These are phyloP conservation scores for Sinohyriopsis cumingii DNA, from an alignment of 2,888 invertebrate genomes.

Conservation along the genomic window DNA sequence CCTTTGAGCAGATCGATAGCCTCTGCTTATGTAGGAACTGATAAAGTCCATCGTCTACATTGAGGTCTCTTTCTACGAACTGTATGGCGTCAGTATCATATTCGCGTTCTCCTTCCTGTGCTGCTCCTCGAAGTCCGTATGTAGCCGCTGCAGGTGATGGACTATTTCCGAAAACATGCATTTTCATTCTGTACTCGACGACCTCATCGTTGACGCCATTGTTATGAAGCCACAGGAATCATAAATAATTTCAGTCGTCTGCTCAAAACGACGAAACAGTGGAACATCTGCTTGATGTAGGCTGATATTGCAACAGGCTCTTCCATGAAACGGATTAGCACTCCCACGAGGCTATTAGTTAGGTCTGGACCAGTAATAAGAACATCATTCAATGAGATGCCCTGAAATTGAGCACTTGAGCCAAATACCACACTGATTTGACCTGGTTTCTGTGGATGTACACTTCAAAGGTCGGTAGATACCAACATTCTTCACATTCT, in stretches of 20 bases:
- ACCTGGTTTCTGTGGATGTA: slow-evolving; percentile 8
- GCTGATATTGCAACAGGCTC: slow-evolving; percentile 2
- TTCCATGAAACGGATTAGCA: not conserved
- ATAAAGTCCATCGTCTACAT: slow-evolving; percentile 6
- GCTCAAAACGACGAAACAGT: not conserved
- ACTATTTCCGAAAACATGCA: slow-evolving; percentile 24
- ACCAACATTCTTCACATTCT: slow-evolving; percentile 6
- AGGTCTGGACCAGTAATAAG: slow-evolving; percentile 1
- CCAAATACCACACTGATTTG: slow-evolving; percentile 4
- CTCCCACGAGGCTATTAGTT: slow-evolving; percentile 1
- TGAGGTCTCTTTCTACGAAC: slow-evolving; percentile 2
- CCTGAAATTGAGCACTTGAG: not conserved
- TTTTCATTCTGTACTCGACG: slow-evolving; percentile 11
- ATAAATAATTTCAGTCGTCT: not conserved
- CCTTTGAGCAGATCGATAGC: too few relatives aligned
- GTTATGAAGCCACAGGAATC: not conserved
- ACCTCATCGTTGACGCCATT: slow-evolving; percentile 2
- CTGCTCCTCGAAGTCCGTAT: slow-evolving; percentile 13
- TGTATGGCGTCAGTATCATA: not conserved
- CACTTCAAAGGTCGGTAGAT: slow-evolving; percentile 5
- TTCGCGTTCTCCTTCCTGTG: not conserved
- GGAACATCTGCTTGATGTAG: not conserved
- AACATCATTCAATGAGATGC: slow-evolving; percentile 9
- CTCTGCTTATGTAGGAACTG: not conserved
- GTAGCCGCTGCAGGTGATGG: slow-evolving; percentile 13